A percentile compares a stretch with the other conserved stretches of the same genome.
These are phyloP conservation scores for Erebia palarica DNA, from an alignment of 2,888 invertebrate genomes.

Conservation along the genomic window DNA sequence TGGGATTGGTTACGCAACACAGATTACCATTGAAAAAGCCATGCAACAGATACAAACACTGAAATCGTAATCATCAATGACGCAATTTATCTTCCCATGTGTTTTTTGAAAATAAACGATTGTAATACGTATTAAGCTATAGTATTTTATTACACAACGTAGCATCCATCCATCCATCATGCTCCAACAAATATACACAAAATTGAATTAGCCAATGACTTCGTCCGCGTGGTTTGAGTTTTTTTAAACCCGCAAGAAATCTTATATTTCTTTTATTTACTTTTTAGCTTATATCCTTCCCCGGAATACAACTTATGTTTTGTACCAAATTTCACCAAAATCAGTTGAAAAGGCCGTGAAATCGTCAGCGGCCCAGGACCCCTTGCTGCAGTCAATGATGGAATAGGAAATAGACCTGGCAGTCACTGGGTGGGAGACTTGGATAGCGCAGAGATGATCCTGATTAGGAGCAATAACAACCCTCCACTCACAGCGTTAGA, in stretches of 20 bases:
- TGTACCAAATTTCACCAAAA: too few relatives aligned
- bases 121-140: not conserved
- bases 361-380: conserved; percentile 5
- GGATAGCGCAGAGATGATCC: not conserved
- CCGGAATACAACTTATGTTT: too few relatives aligned
- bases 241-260: too few relatives aligned
- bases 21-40: conserved; percentile 65
- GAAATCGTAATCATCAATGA: conserved; percentile 23
- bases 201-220: too few relatives aligned
- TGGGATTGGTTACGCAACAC: conserved; percentile 62
- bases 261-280: too few relatives aligned
- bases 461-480: not conserved
- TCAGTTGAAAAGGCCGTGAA: too few relatives aligned
- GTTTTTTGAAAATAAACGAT: not conserved
- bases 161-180: too few relatives aligned
- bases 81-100: too few relatives aligned
- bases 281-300: too few relatives aligned
- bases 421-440: not conserved
- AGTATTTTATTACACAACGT: too few relatives aligned
- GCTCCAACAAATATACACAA: too few relatives aligned
- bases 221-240: too few relatives aligned
- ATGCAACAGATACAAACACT: conserved; percentile 41
- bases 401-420: not conserved
- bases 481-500: not conserved
- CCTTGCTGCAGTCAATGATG: not conserved